phyloP scores from a whole-genome alignment of 1,140 invertebrate species.

The Caenorhabditis remanei region DNA sequence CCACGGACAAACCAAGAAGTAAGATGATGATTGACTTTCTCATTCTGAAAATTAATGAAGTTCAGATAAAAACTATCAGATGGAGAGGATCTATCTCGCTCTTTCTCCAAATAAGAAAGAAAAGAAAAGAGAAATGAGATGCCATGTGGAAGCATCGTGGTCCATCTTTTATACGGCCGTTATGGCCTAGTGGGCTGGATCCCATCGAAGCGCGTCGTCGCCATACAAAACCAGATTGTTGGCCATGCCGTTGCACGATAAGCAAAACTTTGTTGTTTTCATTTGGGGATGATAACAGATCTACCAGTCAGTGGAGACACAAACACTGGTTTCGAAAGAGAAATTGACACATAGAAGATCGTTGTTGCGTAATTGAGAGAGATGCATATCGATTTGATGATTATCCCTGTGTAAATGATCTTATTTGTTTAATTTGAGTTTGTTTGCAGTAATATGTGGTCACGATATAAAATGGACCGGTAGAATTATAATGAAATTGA shows the following conservation, averaged over 20 bases:
- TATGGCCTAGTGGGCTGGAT: constrained; percentile 21
- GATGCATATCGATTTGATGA: neutral
- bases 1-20: constrained; percentile 31
- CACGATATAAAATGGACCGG: neutral
- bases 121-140: constrained; percentile 34
- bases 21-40: constrained; percentile 45
- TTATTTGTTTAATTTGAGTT: neutral
- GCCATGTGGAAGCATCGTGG: constrained; percentile 51
- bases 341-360: neutral
- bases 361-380: constrained; percentile 22
- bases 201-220: neutral
- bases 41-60: neutral
- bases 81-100: neutral
- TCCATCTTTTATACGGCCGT: constrained; percentile 48
- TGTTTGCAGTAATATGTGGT: neutral
- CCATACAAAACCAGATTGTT: constrained; percentile 40
- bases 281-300: constrained; percentile 41
- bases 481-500: neutral
- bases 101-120: neutral
- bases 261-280: constrained; percentile 34
- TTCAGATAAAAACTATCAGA: neutral
- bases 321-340: constrained; percentile 11
- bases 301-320: constrained; percentile 11
- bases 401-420: neutral
- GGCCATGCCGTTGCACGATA: constrained; percentile 38